Conservation (phyloP, 1,140 invertebrate genomes). For the Lepidurus packardi region DNA sequence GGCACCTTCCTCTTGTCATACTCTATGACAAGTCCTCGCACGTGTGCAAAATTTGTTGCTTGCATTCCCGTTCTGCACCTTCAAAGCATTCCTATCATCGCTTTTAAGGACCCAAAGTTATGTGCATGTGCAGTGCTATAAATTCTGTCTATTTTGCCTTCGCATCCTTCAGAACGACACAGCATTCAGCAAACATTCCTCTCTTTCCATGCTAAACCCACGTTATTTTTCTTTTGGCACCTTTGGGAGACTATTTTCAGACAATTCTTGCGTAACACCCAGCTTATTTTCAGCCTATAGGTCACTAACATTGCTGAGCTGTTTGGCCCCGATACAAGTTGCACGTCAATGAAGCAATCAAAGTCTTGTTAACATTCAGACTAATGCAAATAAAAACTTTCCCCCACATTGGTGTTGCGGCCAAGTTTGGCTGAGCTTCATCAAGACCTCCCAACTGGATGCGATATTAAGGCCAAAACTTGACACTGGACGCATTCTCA, state of each 20-base stretch:
- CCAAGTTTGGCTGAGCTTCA: neutral
- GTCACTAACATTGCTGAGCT: conserved; percentile 2
- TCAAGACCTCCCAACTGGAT: neutral
- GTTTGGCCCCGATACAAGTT: neutral
- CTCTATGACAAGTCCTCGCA: neutral
- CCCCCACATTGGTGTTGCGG: neutral
- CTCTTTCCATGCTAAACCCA: neutral
- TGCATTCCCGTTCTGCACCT: neutral
- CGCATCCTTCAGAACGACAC: neutral
- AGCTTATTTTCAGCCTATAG: conserved; percentile 5
- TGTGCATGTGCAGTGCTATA: conserved; percentile 12
- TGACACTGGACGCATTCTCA: conserved; percentile 23
- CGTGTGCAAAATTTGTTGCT: neutral
- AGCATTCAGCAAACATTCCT: conserved; percentile 13
- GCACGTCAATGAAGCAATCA: conserved; percentile 8
- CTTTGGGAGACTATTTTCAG: neutral
- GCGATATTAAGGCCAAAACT: neutral
- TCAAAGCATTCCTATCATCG: neutral
- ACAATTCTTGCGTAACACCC: neutral
- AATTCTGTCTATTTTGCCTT: neutral
- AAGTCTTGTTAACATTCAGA: conserved; percentile 15
- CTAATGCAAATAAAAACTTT: neutral
- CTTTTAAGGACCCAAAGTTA: neutral
- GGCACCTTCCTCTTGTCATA: neutral
- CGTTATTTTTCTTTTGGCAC: neutral